phyloP scores from a whole-genome alignment of 1,140 invertebrate species.

The Cherax destructor region DNA sequence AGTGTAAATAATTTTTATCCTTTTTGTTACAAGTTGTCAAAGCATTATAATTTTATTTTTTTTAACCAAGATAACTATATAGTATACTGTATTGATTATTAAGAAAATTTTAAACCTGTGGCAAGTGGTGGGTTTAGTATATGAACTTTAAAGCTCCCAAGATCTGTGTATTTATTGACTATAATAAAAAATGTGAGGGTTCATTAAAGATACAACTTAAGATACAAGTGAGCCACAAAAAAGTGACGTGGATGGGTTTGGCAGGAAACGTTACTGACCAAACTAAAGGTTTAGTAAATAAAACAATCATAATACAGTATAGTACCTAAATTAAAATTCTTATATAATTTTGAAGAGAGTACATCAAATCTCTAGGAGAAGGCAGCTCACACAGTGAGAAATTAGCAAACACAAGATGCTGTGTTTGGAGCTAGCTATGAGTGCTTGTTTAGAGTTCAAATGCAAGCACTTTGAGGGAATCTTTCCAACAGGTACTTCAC shows the following conservation, averaged over 20 bases:
- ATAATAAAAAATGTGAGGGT: not conserved
- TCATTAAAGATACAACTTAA: not conserved
- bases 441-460: not conserved
- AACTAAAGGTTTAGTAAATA: not conserved
- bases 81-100: too few species aligned
- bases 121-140: too few species aligned
- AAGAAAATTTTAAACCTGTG: too few species aligned
- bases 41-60: too few species aligned
- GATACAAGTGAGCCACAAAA: not conserved
- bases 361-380: not conserved
- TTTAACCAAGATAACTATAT: too few species aligned
- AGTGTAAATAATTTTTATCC: too few species aligned
- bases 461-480: constrained; percentile 46
- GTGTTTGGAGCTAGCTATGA: not conserved
- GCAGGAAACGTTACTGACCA: not conserved
- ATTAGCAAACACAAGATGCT: not conserved
- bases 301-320: not conserved
- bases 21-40: too few species aligned
- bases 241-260: not conserved
- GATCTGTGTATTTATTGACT: too few species aligned
- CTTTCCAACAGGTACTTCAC: constrained; percentile 39
- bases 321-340: too few species aligned
- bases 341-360: too few species aligned
- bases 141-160: too few species aligned
- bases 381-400: constrained; percentile 27